These are phyloP conservation scores for Leptopilina clavipes DNA, from an alignment of 1,140 invertebrate genomes.

Conservation along the genomic window DNA sequence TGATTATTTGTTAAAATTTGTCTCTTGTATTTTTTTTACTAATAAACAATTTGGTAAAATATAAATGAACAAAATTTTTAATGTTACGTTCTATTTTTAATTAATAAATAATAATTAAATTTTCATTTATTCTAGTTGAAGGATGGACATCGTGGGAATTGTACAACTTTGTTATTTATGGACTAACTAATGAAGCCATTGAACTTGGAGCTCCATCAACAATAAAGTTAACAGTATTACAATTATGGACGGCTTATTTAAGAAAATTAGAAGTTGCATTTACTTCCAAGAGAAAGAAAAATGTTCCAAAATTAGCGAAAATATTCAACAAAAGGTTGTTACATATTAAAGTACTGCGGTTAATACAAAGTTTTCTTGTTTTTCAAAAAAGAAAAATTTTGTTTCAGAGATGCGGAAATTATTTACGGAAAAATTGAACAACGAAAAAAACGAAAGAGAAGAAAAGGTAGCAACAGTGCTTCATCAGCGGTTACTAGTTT, in stretches of 20 bases:
- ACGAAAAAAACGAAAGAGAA: constrained; percentile 56
- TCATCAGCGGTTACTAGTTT: constrained; percentile 54
- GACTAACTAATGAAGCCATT: constrained; percentile 78
- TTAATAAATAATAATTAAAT: neutral
- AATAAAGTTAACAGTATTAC: constrained; percentile 77
- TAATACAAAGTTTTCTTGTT: neutral
- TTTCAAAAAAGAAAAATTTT: constrained; percentile 14
- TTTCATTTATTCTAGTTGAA: constrained; percentile 48
- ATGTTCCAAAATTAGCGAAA: constrained; percentile 75
- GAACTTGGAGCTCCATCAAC: constrained; percentile 75
- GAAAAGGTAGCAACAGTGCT: constrained; percentile 46
- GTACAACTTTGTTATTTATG: constrained; percentile 80
- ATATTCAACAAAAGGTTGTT: constrained; percentile 72
- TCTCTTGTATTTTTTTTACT: too few species aligned
- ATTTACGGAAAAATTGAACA: constrained; percentile 71
- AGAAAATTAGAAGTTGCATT: constrained; percentile 78
- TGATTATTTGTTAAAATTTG: constrained; percentile 29
- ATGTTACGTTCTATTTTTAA: too few species aligned
- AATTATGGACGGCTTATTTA: constrained; percentile 81
- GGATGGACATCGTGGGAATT: constrained; percentile 80
- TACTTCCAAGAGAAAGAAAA: constrained; percentile 68
- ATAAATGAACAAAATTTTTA: too few species aligned
- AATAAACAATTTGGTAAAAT: too few species aligned
- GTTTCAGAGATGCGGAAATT: constrained; percentile 75
- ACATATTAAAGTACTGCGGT: neutral